Base-by-base conservation (phyloP, 2,113 vertebrate species). In the Pardalotus punctatus region DNA sequence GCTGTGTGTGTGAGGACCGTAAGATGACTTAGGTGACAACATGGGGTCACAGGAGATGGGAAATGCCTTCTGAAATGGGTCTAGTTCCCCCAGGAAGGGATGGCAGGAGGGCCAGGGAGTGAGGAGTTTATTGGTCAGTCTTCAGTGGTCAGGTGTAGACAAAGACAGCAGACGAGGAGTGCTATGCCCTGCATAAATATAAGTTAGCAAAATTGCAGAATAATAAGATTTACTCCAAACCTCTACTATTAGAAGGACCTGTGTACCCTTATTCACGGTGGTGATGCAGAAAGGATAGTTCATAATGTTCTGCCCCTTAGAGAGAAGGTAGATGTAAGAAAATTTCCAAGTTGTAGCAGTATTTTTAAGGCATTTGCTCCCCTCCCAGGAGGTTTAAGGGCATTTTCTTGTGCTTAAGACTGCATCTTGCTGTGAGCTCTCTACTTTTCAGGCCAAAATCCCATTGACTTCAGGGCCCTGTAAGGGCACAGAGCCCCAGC, bases 1-100 rank as follows among this genome's bases (percentile, higher is more conserved):
- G 5, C 47, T 6, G 2, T 1, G 0, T 45, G 7, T 20, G 1
- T 47, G 85, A 80, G 43, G 31, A 22, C 50, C 57, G 17, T 71
- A 43, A 24, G 31, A 28, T 51, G 14, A 11, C 10, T 53, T 47
- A 54, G 38, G 73, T 45, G 58, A 10, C 2, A 53, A 10, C 0
- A 0, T 6, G 17, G 62, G 25, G 17, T 65, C 47, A 67, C 56
- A 71, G 53, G 73, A 84, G 27, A 11, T 42, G 25, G 28, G 36
- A 80, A n/a, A 36, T 73, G 17, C 28, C 79, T 80, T 79, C 76
- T 90, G 62, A 72, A 72, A 47, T 29, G 47, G 31, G 48, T 72
- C 28, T 43, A 31, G 36, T 15, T 86, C 31, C 27, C 77, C 42
- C 21, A 23, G 71, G 40, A 23, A 61, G 27, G 27, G 61, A 18